phyloP scores from a whole-genome alignment of 2,797 vertebrate species.

The Clarias pachynema region DNA sequence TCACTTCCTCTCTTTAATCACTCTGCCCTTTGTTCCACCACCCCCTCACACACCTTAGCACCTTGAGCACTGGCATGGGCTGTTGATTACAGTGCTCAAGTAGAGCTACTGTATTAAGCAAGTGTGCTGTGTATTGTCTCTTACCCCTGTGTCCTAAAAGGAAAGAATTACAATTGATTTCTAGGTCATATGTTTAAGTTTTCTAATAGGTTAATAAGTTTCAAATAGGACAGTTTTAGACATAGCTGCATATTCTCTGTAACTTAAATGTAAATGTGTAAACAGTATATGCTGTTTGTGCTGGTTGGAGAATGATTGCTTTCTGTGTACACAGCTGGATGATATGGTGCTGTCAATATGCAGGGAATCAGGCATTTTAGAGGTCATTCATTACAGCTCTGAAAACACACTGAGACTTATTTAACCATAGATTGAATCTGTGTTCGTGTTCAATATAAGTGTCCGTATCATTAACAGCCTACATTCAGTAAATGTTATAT shows the following conservation, averaged over 20 bases:
- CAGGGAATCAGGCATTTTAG: neutral
- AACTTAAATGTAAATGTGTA: neutral
- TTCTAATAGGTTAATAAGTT: neutral
- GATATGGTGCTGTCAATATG: slow-evolving; percentile 17
- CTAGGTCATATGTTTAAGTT: neutral
- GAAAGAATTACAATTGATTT: slow-evolving; percentile 4
- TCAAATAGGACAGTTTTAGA: neutral
- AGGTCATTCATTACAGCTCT: slow-evolving; percentile 25
- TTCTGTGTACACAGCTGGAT: slow-evolving; percentile 19
- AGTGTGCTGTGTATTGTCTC: neutral
- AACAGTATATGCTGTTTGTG: neutral
- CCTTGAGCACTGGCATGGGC: slow-evolving; percentile 9
- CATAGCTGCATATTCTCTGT: neutral
- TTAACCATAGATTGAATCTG: neutral
- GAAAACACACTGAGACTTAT: neutral
- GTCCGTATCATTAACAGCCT: neutral
- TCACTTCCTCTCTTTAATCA: slow-evolving; percentile 31
- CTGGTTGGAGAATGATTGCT: slow-evolving; percentile 27
- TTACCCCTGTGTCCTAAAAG: neutral
- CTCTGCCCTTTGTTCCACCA: slow-evolving; percentile 29
- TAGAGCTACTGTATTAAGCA: neutral
- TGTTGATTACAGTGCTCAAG: slow-evolving; percentile 7
- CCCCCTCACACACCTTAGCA: slow-evolving; percentile 35
- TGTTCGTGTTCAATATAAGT: neutral
- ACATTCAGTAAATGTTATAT: neutral